phyloP scores from a whole-genome alignment of 2,797 vertebrate species.

The Lemur catta region DNA sequence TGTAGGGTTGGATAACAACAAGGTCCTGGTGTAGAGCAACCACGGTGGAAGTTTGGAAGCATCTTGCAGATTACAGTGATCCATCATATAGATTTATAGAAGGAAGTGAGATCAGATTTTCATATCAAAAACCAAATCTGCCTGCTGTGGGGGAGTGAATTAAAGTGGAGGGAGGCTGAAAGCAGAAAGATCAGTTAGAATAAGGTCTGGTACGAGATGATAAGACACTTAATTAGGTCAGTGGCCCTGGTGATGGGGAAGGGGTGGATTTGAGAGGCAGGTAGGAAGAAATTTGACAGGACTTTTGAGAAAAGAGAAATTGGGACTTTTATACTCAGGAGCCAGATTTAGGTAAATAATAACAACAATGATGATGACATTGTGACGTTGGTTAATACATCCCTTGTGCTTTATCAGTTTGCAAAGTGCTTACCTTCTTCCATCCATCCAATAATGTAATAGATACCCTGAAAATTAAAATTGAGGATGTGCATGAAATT shows the following conservation, averaged over 20 bases:
- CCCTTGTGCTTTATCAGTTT: background rate
- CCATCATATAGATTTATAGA: background rate
- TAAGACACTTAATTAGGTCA: background rate
- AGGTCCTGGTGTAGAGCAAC: background rate
- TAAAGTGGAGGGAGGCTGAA: background rate
- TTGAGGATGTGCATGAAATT: too few relatives aligned
- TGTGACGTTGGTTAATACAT: background rate
- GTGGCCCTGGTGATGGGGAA: accelerated
- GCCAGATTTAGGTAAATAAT: background rate
- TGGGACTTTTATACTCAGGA: background rate
- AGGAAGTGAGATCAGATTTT: background rate
- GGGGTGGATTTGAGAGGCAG: accelerated
- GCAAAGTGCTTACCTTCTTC: background rate
- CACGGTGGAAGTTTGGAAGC: background rate
- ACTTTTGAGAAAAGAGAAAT: background rate
- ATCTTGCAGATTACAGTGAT: background rate
- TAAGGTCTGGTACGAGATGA: background rate
- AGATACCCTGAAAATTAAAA: background rate
- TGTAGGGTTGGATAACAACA: background rate
- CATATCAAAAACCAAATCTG: background rate
- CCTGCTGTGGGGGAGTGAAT: background rate
- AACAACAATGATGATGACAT: background rate
- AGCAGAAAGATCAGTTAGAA: background rate
- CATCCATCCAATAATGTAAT: background rate
- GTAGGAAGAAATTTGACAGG: background rate